phyloP scores from a whole-genome alignment of 2,113 vertebrate genomes.

The Grammomys surdaster region DNA sequence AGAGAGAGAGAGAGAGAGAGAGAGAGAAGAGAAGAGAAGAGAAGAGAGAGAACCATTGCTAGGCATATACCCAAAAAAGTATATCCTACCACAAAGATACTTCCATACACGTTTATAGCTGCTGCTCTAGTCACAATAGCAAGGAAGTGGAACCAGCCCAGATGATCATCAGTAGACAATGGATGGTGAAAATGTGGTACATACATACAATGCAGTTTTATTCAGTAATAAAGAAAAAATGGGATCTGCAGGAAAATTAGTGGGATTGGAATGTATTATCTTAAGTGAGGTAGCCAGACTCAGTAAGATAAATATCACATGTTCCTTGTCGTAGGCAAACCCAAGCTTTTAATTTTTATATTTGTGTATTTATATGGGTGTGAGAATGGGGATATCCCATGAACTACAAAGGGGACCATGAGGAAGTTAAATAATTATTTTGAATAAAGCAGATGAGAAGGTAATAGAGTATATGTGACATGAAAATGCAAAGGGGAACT shows the following conservation, averaged over 20 bases:
- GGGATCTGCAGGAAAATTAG: not conserved
- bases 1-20: too few species aligned
- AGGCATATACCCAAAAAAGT: not conserved
- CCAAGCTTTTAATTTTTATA: not conserved
- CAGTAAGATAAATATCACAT: not conserved
- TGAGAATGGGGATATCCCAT: not conserved
- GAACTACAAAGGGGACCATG: not conserved
- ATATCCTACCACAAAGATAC: not conserved
- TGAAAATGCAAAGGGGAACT: not conserved
- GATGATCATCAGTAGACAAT: not conserved
- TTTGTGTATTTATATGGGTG: not conserved
- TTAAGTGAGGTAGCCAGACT: not conserved
- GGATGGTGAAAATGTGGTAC: not conserved
- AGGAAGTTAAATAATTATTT: not conserved
- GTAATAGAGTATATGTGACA: not conserved
- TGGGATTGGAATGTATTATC: not conserved
- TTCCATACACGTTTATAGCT: not conserved
- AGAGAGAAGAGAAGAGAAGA: too few species aligned
- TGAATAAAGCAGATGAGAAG: not conserved
- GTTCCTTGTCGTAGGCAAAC: not conserved
- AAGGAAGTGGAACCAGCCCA: not conserved
- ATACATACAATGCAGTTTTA: not conserved
- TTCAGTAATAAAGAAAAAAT: not conserved
- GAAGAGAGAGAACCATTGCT: not conserved
- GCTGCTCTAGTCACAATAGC: not conserved